These are phyloP conservation scores for Drosophila longiperda DNA, from an alignment of 2,888 invertebrate genomes.

Conservation along the genomic window DNA sequence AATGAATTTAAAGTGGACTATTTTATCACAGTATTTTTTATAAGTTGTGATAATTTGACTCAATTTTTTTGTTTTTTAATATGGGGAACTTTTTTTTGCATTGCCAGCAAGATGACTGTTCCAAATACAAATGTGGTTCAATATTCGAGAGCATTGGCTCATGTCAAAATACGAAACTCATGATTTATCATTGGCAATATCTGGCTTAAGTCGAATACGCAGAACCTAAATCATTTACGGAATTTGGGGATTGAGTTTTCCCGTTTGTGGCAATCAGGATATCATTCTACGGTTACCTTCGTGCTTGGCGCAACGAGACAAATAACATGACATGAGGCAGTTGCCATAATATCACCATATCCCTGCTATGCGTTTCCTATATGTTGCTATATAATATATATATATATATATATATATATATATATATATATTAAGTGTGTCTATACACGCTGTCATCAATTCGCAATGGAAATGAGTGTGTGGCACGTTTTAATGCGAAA, in stretches of 20 bases:
- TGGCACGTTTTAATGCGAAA: slow-evolving; percentile 74
- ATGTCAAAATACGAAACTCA: slow-evolving; percentile 26
- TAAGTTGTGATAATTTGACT: not conserved
- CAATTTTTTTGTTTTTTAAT: not conserved
- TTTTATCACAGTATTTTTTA: not conserved
- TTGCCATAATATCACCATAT: not conserved
- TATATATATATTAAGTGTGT: slow-evolving; percentile 15
- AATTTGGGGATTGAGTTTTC: slow-evolving; percentile 41
- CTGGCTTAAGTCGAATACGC: slow-evolving; percentile 13
- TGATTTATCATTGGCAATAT: slow-evolving; percentile 33
- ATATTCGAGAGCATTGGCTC: slow-evolving; percentile 35
- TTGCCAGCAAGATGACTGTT: not conserved
- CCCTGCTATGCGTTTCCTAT: slow-evolving; percentile 40
- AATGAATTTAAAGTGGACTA: not conserved
- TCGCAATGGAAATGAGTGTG: slow-evolving; percentile 66
- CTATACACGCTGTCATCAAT: slow-evolving; percentile 58
- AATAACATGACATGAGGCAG: slow-evolving; percentile 1
- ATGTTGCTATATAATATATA: slow-evolving; percentile 16
- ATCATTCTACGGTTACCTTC: slow-evolving; percentile 24
- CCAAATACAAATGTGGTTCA: slow-evolving; percentile 8
- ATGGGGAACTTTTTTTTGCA: not conserved
- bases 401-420: not conserved
- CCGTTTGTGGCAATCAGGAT: slow-evolving; percentile 47
- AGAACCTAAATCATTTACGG: slow-evolving; percentile 39
- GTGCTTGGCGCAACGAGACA: slow-evolving; percentile 16